These are phyloP conservation scores for Phyllopteryx taeniolatus DNA, from an alignment of 2,113 vertebrate species.

Conservation along the genomic window DNA sequence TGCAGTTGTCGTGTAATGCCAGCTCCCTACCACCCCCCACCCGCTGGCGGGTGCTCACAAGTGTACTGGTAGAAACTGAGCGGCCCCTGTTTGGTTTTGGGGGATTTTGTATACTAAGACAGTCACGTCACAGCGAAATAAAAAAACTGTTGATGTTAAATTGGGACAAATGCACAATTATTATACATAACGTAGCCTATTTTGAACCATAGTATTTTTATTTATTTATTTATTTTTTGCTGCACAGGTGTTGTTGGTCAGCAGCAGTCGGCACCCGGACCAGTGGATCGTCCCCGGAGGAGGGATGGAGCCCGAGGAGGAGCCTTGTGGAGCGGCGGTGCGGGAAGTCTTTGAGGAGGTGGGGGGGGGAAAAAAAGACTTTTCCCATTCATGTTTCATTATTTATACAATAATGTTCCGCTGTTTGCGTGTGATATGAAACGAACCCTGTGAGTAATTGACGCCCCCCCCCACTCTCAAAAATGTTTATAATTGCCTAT, in stretches of 20 bases:
- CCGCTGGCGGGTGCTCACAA: background rate
- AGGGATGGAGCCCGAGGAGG: conserved; percentile 97
- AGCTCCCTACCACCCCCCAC: conserved; percentile 5
- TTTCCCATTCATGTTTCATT: too few relatives aligned
- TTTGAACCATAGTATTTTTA: background rate
- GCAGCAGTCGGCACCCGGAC: conserved; percentile 95
- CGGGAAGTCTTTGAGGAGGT: conserved; percentile 98
- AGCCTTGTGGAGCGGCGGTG: conserved; percentile 85
- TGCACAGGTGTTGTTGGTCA: conserved; percentile 89
- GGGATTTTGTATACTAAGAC: background rate
- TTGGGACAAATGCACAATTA: background rate
- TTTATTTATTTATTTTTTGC: background rate
- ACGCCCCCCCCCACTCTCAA: too few relatives aligned
- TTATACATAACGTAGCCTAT: background rate
- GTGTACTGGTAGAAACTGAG: conserved; percentile 5
- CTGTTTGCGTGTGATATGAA: too few relatives aligned
- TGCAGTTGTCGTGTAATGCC: conserved; percentile 60
- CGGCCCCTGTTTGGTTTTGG: background rate
- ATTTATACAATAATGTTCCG: too few relatives aligned
- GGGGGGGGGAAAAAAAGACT: conserved; percentile 66
- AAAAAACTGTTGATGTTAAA: background rate
- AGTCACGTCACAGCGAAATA: background rate
- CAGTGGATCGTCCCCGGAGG: conserved; percentile 98
- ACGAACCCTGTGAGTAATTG: too few relatives aligned
- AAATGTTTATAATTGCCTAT: too few relatives aligned